Conservation (phyloP, 2,888 invertebrate genomes). For the Trichogramma dendrolimi region DNA sequence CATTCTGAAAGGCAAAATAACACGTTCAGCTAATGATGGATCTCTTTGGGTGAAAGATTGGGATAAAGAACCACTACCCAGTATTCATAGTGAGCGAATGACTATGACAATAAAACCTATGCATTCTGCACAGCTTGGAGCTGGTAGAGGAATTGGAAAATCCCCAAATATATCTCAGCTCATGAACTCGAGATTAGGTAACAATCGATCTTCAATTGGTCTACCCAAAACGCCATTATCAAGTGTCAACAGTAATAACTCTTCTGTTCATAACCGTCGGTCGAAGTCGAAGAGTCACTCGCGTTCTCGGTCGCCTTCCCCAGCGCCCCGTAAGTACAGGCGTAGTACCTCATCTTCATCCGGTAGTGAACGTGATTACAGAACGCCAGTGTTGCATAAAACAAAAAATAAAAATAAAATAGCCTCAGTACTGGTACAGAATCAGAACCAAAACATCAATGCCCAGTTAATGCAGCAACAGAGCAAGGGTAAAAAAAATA, state of each 20-base stretch:
- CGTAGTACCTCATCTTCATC: slow-evolving; percentile 48
- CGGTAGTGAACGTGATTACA: slow-evolving; percentile 47
- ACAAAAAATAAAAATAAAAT: slow-evolving; percentile 32
- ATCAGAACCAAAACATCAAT: slow-evolving; percentile 8
- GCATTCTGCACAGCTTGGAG: slow-evolving; percentile 43
- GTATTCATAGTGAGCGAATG: slow-evolving; percentile 75
- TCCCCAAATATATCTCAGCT: slow-evolving; percentile 25
- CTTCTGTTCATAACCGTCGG: slow-evolving; percentile 14
- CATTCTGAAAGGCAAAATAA: slow-evolving; percentile 89
- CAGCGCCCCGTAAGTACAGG: slow-evolving; percentile 45
- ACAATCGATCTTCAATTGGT: slow-evolving; percentile 15
- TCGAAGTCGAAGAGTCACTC: slow-evolving; percentile 36
- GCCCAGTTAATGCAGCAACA: slow-evolving; percentile 34
- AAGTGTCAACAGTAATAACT: slow-evolving; percentile 33
- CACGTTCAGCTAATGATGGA: slow-evolving; percentile 82
- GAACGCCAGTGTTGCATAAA: slow-evolving; percentile 25
- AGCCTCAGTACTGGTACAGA: too few species aligned
- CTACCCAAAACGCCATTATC: slow-evolving; percentile 32
- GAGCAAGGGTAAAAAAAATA: slow-evolving; percentile 44
- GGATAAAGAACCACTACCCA: slow-evolving; percentile 89
- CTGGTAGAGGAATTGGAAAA: slow-evolving; percentile 35
- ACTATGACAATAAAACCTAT: slow-evolving; percentile 64
- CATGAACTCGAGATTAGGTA: slow-evolving; percentile 6
- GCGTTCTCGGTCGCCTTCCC: slow-evolving; percentile 56
- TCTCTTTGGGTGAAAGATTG: slow-evolving; percentile 89